Base-by-base conservation (phyloP, 2,888 invertebrate genomes). In the Anagyrus pseudococci region DNA sequence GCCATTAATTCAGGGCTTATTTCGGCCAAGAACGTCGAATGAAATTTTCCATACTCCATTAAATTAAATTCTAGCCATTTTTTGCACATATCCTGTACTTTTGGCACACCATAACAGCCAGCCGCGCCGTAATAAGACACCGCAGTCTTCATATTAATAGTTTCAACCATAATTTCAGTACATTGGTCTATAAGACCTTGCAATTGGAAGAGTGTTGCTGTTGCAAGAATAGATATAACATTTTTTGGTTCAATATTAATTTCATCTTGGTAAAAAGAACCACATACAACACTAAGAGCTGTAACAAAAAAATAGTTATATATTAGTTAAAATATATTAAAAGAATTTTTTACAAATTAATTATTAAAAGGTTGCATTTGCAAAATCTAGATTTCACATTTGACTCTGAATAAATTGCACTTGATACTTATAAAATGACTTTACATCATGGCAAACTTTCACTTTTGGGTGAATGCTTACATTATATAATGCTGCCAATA, bases 241-340 rank as follows among this genome's bases (percentile, higher is more conserved):
- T 86, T 85, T 53, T 85, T 83, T 4, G 89, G 88, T 69, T 89
- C 88, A 41, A 92, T 82, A 63, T 85, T 85, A 2, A 92, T 85
- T 81, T 91, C 90, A 75, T 91, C 89, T 68, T 87, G 86, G 75
- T 92, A 92, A 72, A 92, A 84, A 2, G 91, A 91, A 17, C 92
- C 91, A 71, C 92, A 85, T 1, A 90, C 89, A 25, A 86, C 85
- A 71, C 86, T 84, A 60, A 92, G 78, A 25, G 90, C 90, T 89
- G 75, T 40, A 84, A 83, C 61, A 67, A 64, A 67, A 59, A 48
- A 40, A 44, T 29, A 13, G 1, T 43, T 41, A 56, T 37, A 17
- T 55, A 49, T 58, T 46, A 4, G 15, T 23, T 47, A 29, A 55
- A 26, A n/a, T 22, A 22, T 20, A 52, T 23, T 46, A 22, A n/a